Evolutionary conservation across 2,113 vertebrate genomes (phyloP).

Genomic region (Martes martes): DNA sequence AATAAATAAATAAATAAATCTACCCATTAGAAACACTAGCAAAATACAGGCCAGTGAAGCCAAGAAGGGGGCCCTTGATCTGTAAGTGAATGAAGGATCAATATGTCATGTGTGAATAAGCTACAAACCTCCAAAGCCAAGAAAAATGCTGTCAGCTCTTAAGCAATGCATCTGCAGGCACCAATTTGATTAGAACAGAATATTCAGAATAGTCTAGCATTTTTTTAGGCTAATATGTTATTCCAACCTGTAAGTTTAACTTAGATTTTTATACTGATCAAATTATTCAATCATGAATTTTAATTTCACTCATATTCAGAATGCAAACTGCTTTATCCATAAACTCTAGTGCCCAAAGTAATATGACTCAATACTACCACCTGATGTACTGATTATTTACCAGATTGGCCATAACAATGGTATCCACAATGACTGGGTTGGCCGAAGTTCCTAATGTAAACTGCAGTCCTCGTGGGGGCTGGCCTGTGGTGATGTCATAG

Average conservation of each 20-base stretch:
- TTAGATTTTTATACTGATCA: background rate
- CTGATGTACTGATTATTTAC: constrained; percentile 75
- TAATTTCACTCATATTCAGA: background rate
- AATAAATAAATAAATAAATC: background rate
- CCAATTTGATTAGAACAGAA: background rate
- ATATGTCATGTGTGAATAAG: background rate
- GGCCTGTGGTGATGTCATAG: constrained; percentile 97
- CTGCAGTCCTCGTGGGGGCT: constrained; percentile 96
- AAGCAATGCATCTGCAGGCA: background rate
- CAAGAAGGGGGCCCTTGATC: background rate
- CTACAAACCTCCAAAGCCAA: background rate
- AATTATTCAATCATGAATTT: background rate
- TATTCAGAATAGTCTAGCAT: background rate
- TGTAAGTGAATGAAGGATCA: background rate
- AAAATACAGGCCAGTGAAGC: background rate
- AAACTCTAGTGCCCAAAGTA: background rate
- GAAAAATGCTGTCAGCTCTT: background rate
- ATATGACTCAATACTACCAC: background rate
- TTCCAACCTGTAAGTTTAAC: background rate
- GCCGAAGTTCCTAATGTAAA: constrained; percentile 93
- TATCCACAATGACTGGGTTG: constrained; percentile 92
- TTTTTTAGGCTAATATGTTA: background rate
- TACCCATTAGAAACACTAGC: background rate
- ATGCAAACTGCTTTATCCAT: background rate
- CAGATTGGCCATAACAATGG: constrained; percentile 99